Evolutionary conservation across 2,113 vertebrate genomes (phyloP).

Genomic region (Prietella phreatophila): DNA sequence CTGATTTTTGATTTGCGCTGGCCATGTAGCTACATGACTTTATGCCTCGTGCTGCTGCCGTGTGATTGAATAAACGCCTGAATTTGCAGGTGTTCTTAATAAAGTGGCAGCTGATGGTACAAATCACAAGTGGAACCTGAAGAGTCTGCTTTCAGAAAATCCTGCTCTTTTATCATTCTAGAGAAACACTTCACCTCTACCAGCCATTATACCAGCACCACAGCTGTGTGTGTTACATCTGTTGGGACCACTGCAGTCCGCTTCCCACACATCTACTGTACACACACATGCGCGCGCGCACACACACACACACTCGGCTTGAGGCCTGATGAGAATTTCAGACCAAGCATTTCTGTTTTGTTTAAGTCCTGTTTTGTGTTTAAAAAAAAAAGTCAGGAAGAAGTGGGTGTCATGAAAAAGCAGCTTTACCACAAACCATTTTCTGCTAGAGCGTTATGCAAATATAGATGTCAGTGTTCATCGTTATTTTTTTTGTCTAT

Average conservation of each 20-base stretch:
- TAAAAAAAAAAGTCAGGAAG: no score
- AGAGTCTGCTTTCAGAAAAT: not conserved
- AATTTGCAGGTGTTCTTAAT: not conserved
- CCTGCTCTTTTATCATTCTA: not conserved
- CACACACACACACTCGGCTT: slow-evolving; percentile 3
- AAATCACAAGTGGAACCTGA: not conserved
- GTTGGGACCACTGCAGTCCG: slow-evolving; percentile 18
- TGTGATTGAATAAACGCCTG: not conserved
- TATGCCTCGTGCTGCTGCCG: not conserved
- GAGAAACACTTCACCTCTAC: not conserved
- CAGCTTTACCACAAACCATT: not conserved
- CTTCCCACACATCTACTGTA: slow-evolving; percentile 33
- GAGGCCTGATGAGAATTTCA: slow-evolving; percentile 39
- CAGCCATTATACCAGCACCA: not conserved
- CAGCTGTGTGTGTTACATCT: slow-evolving; percentile 20
- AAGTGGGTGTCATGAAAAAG: not conserved
- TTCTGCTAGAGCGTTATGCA: not conserved
- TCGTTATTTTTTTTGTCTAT: not conserved
- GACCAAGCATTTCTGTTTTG: slow-evolving; percentile 4
- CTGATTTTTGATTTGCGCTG: no score
- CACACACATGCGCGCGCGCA: not conserved
- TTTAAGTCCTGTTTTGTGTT: slow-evolving; percentile 10
- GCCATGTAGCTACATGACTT: not conserved
- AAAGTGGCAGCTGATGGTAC: not conserved
- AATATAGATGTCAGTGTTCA: not conserved